These are phyloP conservation scores for Henricia sp. DNA, from an alignment of 53 echinoderm and acorn worm genomes.

Conservation along the genomic window DNA sequence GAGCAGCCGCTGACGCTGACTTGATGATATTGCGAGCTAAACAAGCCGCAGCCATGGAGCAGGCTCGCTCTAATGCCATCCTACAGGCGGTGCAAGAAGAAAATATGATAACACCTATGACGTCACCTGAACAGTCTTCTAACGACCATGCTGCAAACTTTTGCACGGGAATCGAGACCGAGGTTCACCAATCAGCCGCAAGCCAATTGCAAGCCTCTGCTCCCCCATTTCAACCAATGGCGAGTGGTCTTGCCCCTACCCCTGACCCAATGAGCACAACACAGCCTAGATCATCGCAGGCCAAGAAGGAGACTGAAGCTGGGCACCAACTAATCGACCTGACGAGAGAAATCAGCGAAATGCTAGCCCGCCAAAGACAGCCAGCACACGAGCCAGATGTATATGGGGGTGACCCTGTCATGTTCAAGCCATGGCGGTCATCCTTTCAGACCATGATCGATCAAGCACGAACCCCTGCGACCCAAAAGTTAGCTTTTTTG, in stretches of 20 bases:
- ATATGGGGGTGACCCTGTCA: constrained; percentile 41
- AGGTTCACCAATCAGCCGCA: neutral
- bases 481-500: constrained; percentile 33
- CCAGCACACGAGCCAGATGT: constrained; percentile 60
- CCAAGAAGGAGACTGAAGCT: neutral
- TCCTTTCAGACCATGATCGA: constrained; percentile 48
- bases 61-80: too few relatives aligned
- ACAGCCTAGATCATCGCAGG: neutral
- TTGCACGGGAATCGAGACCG: neutral
- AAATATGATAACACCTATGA: neutral
- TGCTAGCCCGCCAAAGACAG: constrained; percentile 43
- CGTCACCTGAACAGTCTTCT: neutral
- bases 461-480: constrained; percentile 13
- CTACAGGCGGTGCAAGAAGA: too few relatives aligned
- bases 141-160: constrained; percentile 50
- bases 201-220: constrained; percentile 2
- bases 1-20: too few relatives aligned
- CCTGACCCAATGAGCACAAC: neutral
- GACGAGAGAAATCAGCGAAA: constrained; percentile 40
- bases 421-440: constrained; percentile 55
- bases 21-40: too few relatives aligned
- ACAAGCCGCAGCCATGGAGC: too few relatives aligned
- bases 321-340: constrained; percentile 35
- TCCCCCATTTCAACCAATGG: neutral
- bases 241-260: neutral